phyloP scores from a whole-genome alignment of 2,113 vertebrate species.

The Lycaon pictus region DNA sequence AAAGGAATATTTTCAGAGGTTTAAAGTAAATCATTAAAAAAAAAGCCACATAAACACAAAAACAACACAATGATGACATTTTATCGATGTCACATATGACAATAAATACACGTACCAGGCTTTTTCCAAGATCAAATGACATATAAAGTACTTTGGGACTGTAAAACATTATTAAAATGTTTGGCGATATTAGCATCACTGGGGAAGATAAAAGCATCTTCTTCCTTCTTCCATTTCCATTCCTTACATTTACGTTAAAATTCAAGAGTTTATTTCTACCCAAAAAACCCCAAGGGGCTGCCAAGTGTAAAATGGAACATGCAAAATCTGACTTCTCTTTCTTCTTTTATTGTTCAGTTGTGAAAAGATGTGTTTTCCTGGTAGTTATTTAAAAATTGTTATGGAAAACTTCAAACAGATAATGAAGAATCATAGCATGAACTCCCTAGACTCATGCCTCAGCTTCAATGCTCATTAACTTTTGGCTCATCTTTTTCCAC shows the following conservation, averaged over 20 bases:
- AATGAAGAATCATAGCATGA: neutral
- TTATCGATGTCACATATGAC: neutral
- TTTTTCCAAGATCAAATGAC: neutral
- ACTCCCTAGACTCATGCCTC: neutral
- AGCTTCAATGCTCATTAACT: neutral
- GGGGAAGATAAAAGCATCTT: neutral
- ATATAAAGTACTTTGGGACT: neutral
- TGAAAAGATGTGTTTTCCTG: neutral
- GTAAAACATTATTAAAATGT: neutral
- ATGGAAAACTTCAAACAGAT: neutral
- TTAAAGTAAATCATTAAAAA: conserved; percentile 3
- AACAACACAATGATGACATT: neutral
- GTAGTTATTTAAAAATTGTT: neutral
- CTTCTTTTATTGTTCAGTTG: neutral
- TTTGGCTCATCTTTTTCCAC: neutral
- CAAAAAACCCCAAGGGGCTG: neutral
- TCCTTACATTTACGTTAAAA: neutral
- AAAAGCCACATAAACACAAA: neutral
- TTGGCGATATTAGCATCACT: neutral
- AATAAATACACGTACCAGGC: neutral
- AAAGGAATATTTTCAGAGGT: conserved; percentile 27
- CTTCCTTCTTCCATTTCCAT: neutral
- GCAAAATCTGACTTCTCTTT: neutral
- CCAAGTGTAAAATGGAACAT: neutral
- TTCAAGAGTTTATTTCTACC: neutral